Evolutionary conservation across 1,140 invertebrate genomes (phyloP), one percentile per base, ranked within the genome.

Genomic region (Drosophila melanica): DNA sequence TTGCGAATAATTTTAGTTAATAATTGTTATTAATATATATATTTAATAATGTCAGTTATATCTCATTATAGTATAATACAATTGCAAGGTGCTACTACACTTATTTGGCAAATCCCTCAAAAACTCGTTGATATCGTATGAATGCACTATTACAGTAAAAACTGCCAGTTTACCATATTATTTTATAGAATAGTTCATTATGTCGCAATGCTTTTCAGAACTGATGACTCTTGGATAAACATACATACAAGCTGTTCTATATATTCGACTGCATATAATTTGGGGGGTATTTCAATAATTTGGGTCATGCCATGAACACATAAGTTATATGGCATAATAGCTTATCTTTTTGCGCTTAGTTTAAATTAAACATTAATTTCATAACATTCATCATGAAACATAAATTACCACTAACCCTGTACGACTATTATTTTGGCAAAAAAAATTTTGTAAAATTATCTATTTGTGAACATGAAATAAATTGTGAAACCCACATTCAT

Each of bases 61-160:
- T 51, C n/a, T 27, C 30, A 55, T 73, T 60, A 45, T 71, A 54
- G 23, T 75, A 75, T 74, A 62, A 63, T 74, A 74, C 75, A 74
- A 16, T 63, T 59, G 58, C 58, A 47, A 59, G 23, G n/a, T 53
- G 53, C 42, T 54, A 50, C 51, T 23, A 12, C 35, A 30, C 30
- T 63, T 30, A n/a, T 18, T 37, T 42, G 39, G 39, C 39, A 27
- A 59, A 33, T 45, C 44, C 10, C 44, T 45, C 14, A 35, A 42
- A 42, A 30, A 57, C 11, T 51, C n/a, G 18, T 44, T 54, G 20
- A 23, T 3, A 44, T 44, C 53, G 14, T 39, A 55, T 8, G 41
- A 39, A 33, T 54, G 44, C 11, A 35, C 51, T 45, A 11, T n/a
- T 45, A 48, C 30, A 10, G 39, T 33, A 6, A 47, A 9, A 7